These are phyloP conservation scores for Drosophila anceps DNA, from an alignment of 2,888 invertebrate genomes.

Conservation along the genomic window DNA sequence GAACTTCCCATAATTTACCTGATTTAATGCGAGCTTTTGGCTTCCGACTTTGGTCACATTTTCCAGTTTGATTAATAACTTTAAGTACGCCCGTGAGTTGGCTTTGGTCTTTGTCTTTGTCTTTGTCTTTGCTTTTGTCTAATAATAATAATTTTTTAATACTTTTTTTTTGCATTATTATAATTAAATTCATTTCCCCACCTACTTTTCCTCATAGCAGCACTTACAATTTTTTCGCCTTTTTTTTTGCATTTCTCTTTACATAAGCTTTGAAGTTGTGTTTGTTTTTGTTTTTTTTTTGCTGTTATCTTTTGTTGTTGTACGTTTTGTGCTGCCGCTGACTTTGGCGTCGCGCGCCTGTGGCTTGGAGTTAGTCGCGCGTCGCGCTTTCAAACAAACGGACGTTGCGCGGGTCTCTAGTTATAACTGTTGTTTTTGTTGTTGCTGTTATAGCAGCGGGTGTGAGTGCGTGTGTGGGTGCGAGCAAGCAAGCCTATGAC, in stretches of 20 bases:
- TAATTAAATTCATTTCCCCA: slow-evolving; percentile 55
- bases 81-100: slow-evolving; percentile 2
- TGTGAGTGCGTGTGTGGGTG: slow-evolving; percentile 1
- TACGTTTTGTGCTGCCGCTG: slow-evolving; percentile 26
- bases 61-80: slow-evolving; percentile 29
- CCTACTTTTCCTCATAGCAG: slow-evolving; percentile 51
- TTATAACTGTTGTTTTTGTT: neutral
- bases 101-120: slow-evolving; percentile 17
- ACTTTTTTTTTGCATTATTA: slow-evolving; percentile 48
- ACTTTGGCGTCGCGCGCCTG: slow-evolving; percentile 46
- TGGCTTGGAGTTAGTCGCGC: slow-evolving; percentile 70
- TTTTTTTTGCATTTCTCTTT: slow-evolving; percentile 66
- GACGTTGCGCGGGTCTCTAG: slow-evolving; percentile 58
- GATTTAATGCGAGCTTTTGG: slow-evolving; percentile 1
- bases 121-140: slow-evolving; percentile 18
- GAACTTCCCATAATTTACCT: slow-evolving; percentile 1
- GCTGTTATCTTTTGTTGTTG: slow-evolving; percentile 26
- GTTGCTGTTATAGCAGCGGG: neutral
- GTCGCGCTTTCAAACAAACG: slow-evolving; percentile 69
- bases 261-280: slow-evolving; percentile 59
- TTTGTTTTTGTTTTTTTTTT: slow-evolving; percentile 5
- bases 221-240: slow-evolving; percentile 39
- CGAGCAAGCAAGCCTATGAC: slow-evolving; percentile 6
- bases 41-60: slow-evolving; percentile 20
- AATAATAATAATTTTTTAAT: slow-evolving; percentile 18